Base-by-base conservation (phyloP, 2,113 vertebrate species). In the Pangasianodon hypophthalmus region DNA sequence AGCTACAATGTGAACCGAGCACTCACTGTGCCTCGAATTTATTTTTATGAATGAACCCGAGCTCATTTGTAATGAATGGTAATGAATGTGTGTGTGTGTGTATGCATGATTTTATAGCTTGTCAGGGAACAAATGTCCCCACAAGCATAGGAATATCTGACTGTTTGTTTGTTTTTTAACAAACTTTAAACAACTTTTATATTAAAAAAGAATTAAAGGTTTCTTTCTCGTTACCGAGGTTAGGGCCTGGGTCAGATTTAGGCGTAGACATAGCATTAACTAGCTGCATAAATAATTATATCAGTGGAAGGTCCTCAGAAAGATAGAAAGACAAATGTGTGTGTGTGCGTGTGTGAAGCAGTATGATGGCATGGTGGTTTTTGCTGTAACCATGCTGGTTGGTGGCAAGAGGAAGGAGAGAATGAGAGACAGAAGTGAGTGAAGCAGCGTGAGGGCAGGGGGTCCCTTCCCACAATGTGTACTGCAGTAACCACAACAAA, bases 401-500 rank as follows among this genome's bases (percentile, higher is more conserved):
- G 88, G 90, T 88, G 90, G 86, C 88, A 91, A 89, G 92, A 62
- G 88, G 58, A 81, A 86, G 87, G 41, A 86, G 84, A 86, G 67
- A 71, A 84, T 62, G 88, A 88, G 89, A 85, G 52, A 89, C 88
- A 86, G 87, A 88, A 90, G 56, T 58, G 83, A 87, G 81, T 48
- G 69, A 48, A 87, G 86, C 29, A 26, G 85, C 83, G 90, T 90
- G 91, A 88, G 91, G 91, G 89, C 85, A 46, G 93, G 92, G 93
- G 92, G 93, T 92, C 92, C 86, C 91, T 84, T 88, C 87, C 96
- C 96, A 96, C 94, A 96, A 96, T 97, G 96, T 97, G 96, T 96
- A 96, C 95, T 96, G 95, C 96, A 96, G 94, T 96, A 97, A 97
- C 97, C 97, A 97, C 97, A 98, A 98, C 96, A 97, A 97, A 97